A percentile compares a stretch with the other conserved stretches of the same genome.
phyloP scores from a whole-genome alignment of 2,797 vertebrate genomes.

The Gymnopithys bicolor region DNA sequence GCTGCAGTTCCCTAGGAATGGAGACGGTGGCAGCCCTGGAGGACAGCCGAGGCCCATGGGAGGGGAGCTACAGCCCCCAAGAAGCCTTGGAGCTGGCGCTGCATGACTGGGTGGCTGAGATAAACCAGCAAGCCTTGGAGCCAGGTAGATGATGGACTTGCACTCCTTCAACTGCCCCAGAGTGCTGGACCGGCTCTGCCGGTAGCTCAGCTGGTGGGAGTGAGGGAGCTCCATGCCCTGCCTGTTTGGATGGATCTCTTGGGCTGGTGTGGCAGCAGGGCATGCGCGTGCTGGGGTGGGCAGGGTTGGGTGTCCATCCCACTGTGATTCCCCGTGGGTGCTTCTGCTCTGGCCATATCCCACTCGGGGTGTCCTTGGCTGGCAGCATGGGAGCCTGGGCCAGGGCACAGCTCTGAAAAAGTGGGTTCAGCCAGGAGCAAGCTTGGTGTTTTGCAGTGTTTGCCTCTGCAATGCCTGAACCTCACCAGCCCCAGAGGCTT shows the following conservation, averaged over 20 bases:
- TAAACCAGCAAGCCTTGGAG: conserved; percentile 80
- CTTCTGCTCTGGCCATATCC: background rate
- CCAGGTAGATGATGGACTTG: conserved; percentile 72
- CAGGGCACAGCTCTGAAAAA: background rate
- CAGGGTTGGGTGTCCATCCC: background rate
- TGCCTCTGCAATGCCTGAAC: background rate
- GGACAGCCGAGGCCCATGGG: background rate
- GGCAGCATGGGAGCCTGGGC: background rate
- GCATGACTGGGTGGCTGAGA: conserved; percentile 85
- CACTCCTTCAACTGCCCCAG: fast-evolving
- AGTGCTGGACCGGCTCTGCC: fast-evolving
- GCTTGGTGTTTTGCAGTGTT: background rate
- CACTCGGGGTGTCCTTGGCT: background rate
- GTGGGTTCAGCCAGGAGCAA: background rate
- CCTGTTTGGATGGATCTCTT: background rate
- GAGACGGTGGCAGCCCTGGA: background rate
- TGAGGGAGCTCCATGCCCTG: background rate
- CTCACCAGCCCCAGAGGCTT: fast-evolving
- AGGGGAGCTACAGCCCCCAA: conserved; percentile 79
- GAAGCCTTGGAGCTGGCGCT: conserved; percentile 82
- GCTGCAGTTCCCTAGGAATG: background rate
- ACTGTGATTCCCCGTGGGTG: fast-evolving
- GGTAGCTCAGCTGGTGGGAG: fast-evolving
- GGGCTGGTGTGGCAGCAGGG: background rate
- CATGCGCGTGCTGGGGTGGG: background rate